These are phyloP conservation scores for Leptinotarsa rubiginosa DNA, from an alignment of 2,888 invertebrate genomes.

Conservation along the genomic window DNA sequence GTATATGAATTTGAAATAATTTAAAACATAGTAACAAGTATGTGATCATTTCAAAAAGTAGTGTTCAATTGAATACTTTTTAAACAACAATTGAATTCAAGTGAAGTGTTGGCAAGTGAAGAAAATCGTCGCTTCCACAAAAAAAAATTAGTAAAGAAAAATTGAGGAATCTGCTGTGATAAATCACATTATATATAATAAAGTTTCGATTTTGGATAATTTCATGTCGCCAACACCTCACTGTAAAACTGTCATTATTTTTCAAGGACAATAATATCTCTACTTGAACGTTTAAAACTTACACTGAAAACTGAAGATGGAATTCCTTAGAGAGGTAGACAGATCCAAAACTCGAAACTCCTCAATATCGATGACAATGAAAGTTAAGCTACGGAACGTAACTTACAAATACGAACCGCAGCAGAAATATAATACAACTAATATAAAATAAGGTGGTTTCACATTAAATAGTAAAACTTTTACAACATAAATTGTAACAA, in stretches of 20 bases:
- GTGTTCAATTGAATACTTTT: slow-evolving; percentile 3
- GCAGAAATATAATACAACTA: slow-evolving; percentile 52
- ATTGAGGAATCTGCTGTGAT: not conserved
- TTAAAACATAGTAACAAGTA: too few relatives aligned
- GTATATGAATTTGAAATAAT: too few relatives aligned
- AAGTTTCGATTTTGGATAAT: not conserved
- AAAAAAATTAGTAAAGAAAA: not conserved
- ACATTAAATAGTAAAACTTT: slow-evolving; percentile 38
- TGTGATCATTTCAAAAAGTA: not conserved
- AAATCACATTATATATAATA: not conserved
- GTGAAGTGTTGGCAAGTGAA: slow-evolving; percentile 16
- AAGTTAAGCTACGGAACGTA: slow-evolving; percentile 62
- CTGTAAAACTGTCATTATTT: slow-evolving; percentile 24
- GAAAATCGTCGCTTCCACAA: not conserved
- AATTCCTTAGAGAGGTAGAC: slow-evolving; percentile 55
- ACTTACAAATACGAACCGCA: slow-evolving; percentile 68
- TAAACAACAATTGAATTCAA: not conserved
- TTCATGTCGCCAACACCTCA: slow-evolving; percentile 33
- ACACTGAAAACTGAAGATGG: slow-evolving; percentile 54
- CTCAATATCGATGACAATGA: slow-evolving; percentile 56
- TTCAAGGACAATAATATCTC: slow-evolving; percentile 46
- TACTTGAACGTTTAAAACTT: slow-evolving; percentile 57
- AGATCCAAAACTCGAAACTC: slow-evolving; percentile 56
- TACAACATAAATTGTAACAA: slow-evolving; percentile 40
- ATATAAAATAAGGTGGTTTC: slow-evolving; percentile 50